Evolutionary conservation across 2,113 vertebrate species (phyloP), one percentile per base, ranked within the genome.

Genomic region (Columbina picui): DNA sequence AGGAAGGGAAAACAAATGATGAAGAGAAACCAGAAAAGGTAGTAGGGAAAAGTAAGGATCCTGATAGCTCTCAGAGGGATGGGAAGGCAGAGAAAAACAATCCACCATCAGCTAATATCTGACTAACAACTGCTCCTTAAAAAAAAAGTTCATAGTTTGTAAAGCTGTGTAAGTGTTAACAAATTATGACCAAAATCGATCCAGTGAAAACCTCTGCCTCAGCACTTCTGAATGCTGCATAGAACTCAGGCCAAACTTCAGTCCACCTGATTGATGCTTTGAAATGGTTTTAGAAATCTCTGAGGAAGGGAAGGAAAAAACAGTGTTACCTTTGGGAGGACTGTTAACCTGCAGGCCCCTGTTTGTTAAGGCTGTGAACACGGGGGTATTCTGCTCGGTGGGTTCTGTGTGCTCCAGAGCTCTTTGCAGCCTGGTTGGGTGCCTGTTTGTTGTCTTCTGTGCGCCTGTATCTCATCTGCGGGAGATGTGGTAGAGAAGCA

Each of bases 201-300:
- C 65, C 70, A 39, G 43, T 45, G 34, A 65, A 97, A 97, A 96
- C 71, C 57, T 87, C 91, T 94, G 79, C 76, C 81, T 97, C 94
- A 96, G 94, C 96, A 87, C 27, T 96, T 96, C 45, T 84, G 36
- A 94, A 49, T 79, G 77, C 86, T 73, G 76, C 76, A 73, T 70
- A 64, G 93, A 88, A 79, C 74, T 84, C 57, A 17, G 50, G 95
- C 95, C 95, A 96, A 97, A 77, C 79, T 95, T 86, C 83, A 96
- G 0, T 93, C 87, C 13, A 45, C 50, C 56, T 95, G 76, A 90
- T 76, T 70, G 65, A 84, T 96, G 82, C 50, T 93, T 89, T 90
- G 77, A 87, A 84, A 55, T 34, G 32, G 38, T 17, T 86, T 18
- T 53, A 56, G 63, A 77, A 86, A 56, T 60, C 64, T 81, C 41